These are phyloP conservation scores for Callocephalon fimbriatum DNA, from an alignment of 2,113 vertebrate genomes.

Conservation along the genomic window DNA sequence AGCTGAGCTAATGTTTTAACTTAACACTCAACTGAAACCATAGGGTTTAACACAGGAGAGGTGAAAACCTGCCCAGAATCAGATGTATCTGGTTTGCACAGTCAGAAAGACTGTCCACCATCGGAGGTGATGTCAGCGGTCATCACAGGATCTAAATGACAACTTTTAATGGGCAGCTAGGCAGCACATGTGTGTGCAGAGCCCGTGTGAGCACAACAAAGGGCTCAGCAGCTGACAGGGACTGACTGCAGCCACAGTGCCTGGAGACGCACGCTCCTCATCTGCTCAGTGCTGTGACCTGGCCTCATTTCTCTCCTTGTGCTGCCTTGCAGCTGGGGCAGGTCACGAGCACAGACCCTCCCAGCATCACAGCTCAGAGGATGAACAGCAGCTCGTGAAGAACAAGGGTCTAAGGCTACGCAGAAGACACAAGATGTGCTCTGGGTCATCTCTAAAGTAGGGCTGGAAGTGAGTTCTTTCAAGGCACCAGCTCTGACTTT, in stretches of 20 bases:
- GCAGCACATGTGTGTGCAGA: background rate
- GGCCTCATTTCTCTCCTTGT: background rate
- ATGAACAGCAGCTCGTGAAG: background rate
- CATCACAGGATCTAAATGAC: fast-evolving
- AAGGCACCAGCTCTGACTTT: fast-evolving
- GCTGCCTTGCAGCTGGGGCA: background rate
- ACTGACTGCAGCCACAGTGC: fast-evolving
- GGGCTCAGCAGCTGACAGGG: background rate
- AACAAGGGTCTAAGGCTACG: fast-evolving
- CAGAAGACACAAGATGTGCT: background rate
- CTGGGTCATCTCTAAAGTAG: background rate
- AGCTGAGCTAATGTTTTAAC: background rate
- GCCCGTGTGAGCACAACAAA: fast-evolving
- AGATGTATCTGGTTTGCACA: background rate
- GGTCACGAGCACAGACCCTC: background rate
- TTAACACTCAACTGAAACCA: background rate
- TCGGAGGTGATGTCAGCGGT: background rate
- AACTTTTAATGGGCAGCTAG: fast-evolving
- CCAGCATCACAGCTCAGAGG: fast-evolving
- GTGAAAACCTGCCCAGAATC: background rate
- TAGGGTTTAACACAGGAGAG: background rate
- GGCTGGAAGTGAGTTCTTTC: background rate
- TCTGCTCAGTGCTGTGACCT: fast-evolving
- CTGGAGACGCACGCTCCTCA: fast-evolving
- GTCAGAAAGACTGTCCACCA: background rate